phyloP scores from a whole-genome alignment of 2,797 vertebrate species.

The Helicolenus hilgendorfi region DNA sequence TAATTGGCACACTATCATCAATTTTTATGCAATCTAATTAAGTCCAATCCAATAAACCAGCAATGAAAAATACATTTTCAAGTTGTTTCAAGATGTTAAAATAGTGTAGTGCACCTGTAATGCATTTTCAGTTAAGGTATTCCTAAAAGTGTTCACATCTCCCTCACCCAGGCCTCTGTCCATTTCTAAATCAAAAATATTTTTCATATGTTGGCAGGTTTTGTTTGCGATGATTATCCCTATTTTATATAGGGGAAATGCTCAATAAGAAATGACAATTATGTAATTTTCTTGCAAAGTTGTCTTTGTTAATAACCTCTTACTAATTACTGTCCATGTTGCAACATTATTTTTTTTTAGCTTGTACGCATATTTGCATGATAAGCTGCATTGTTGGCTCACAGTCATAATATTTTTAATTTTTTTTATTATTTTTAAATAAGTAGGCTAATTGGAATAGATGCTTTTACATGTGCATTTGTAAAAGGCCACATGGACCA shows the following conservation, averaged over 20 bases:
- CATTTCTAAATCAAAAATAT: not conserved
- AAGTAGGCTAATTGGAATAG: not conserved
- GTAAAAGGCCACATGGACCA: not conserved
- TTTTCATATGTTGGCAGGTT: not conserved
- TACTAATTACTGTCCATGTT: not conserved
- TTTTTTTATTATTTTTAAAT: not conserved
- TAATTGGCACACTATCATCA: not conserved
- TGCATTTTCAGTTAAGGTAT: not conserved
- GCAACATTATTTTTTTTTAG: not conserved
- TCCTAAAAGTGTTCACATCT: not conserved
- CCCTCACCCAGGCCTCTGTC: not conserved
- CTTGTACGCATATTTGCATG: not conserved
- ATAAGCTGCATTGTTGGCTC: not conserved
- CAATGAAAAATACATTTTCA: not conserved
- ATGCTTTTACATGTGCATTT: not conserved
- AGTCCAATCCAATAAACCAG: not conserved
- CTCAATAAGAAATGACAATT: not conserved
- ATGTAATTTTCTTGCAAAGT: not conserved
- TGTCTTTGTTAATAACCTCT: not conserved
- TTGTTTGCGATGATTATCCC: not conserved
- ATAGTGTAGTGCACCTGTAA: not conserved
- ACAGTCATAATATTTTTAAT: not conserved
- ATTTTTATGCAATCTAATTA: not conserved
- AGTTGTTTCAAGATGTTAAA: not conserved
- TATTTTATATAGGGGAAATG: not conserved